Percentiles rank a stretch among this genome's conserved stretches.
Conservation (phyloP, 2,888 invertebrate genomes). For the Diogma glabrata region DNA sequence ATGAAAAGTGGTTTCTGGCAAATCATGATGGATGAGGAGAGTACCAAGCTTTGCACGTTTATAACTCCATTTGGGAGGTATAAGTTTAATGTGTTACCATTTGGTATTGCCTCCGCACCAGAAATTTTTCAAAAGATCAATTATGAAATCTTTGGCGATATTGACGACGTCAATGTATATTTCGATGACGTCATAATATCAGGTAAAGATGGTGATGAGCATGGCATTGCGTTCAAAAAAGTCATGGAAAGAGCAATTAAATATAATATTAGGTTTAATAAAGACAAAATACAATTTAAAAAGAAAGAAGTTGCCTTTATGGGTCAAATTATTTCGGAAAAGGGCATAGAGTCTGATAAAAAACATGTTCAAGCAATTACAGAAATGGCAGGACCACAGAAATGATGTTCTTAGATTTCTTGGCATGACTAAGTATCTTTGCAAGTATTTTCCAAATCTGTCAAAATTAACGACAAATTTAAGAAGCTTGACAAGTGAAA, state of each 20-base stretch:
- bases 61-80: not conserved
- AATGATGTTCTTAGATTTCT: not conserved
- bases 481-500: not conserved
- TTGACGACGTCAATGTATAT: not conserved
- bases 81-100: no score
- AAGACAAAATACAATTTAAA: not conserved
- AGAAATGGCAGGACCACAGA: not conserved
- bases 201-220: no score
- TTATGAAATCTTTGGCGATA: not conserved
- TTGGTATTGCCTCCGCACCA: no score
- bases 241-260: no score
- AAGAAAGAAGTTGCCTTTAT: not conserved
- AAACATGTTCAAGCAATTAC: not conserved
- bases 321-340: not conserved
- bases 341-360: not conserved
- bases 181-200: not conserved
- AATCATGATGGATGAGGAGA: no score
- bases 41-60: not conserved
- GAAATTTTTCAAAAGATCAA: not conserved
- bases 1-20: not conserved
- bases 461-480: not conserved
- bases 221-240: no score
- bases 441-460: slow-evolving; percentile 1
- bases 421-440: not conserved
- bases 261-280: not conserved